These are phyloP conservation scores for Acanthosepion pharaonis DNA, from an alignment of 2,888 invertebrate genomes.

Conservation along the genomic window DNA sequence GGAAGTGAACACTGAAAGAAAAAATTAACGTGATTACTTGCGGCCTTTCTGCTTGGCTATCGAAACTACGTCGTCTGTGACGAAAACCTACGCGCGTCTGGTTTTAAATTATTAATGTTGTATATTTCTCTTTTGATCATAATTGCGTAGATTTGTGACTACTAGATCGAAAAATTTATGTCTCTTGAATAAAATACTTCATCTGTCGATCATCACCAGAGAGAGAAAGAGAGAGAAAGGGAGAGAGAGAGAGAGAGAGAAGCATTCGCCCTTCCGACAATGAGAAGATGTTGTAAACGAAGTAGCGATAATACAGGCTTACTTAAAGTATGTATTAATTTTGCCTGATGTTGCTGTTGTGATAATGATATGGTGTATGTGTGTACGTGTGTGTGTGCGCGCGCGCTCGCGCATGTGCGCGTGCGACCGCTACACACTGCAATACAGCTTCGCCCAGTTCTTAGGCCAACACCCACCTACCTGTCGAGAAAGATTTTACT, in stretches of 20 bases:
- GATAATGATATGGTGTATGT: background rate
- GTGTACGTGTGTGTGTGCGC: background rate
- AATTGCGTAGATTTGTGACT: background rate
- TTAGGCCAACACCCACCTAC: background rate
- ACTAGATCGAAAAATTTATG: background rate
- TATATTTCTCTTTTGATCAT: background rate
- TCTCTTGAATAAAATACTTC: background rate
- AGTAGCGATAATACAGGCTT: background rate
- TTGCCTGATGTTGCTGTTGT: background rate
- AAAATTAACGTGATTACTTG: too few species aligned
- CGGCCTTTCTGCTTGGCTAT: background rate
- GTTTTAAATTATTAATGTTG: background rate
- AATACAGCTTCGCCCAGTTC: background rate
- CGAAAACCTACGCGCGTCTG: background rate
- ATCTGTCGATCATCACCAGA: background rate
- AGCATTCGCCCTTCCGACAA: background rate
- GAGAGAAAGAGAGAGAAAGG: background rate
- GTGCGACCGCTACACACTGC: background rate
- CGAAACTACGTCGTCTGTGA: background rate
- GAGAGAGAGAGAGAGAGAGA: background rate
- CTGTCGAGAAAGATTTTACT: background rate
- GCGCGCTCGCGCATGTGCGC: background rate
- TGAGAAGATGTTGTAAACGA: too few species aligned
- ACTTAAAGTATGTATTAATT: conserved; percentile 7
- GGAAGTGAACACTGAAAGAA: too few species aligned